phyloP scores from a whole-genome alignment of 1,140 invertebrate species.

The Venturia canescens region DNA sequence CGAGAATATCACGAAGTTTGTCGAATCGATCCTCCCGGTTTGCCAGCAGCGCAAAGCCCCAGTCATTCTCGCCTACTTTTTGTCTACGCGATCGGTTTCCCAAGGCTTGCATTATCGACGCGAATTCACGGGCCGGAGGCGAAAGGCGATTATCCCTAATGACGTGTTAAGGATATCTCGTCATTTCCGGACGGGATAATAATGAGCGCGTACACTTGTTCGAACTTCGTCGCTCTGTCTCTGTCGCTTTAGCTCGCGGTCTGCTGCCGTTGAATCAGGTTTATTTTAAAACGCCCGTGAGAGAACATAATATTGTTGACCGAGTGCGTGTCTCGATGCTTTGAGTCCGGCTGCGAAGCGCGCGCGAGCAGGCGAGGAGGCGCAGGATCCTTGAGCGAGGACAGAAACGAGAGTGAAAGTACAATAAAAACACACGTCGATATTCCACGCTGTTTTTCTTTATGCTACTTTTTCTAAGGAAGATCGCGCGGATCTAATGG shows the following conservation, averaged over 20 bases:
- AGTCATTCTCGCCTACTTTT: neutral
- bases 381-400: constrained; percentile 6
- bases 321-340: neutral
- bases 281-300: constrained; percentile 58
- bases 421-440: neutral
- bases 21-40: neutral
- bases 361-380: too few relatives aligned
- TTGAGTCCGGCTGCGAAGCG: neutral
- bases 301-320: constrained; percentile 11
- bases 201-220: neutral
- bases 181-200: neutral
- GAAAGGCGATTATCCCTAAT: neutral
- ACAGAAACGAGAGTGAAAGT: constrained; percentile 27
- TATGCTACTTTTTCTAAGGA: too few relatives aligned
- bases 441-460: too few relatives aligned
- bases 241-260: constrained; percentile 26
- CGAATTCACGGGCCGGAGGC: neutral
- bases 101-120: neutral
- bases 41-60: neutral
- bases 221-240: neutral
- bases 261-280: constrained; percentile 57
- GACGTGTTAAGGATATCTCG: constrained; percentile 1
- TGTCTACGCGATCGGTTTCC: neutral
- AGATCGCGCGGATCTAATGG: too few relatives aligned
- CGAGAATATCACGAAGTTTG: neutral